Evolutionary conservation across 2,888 invertebrate genomes (phyloP).

Genomic region (Hirtodrosophila cameraria): DNA sequence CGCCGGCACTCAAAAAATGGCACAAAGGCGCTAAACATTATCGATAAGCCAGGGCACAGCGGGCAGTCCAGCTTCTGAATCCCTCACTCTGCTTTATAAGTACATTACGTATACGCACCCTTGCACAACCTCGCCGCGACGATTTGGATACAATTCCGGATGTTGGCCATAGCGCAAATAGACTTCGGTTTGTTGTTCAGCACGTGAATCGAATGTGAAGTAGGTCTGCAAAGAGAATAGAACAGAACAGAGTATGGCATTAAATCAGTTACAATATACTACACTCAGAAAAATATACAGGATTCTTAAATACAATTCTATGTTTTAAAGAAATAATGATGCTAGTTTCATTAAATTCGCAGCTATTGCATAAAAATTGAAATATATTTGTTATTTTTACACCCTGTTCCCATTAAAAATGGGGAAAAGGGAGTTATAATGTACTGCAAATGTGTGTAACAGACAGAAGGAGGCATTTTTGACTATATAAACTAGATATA

Average conservation of each 20-base stretch:
- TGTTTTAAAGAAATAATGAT: background rate
- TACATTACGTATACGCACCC: constrained; percentile 86
- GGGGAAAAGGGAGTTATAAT: no score
- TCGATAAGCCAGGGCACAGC: constrained; percentile 55
- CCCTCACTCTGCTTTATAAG: background rate
- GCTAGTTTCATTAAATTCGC: background rate
- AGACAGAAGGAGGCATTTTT: no score
- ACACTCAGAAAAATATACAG: background rate
- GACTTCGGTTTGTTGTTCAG: constrained; percentile 95
- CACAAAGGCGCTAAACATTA: constrained; percentile 58
- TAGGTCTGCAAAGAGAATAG: constrained; percentile 86
- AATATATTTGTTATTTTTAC: no score
- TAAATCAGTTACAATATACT: constrained; percentile 18
- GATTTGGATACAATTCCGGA: constrained; percentile 95
- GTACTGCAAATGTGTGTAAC: no score
- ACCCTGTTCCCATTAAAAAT: no score
- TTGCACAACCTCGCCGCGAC: constrained; percentile 93
- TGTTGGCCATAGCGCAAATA: constrained; percentile 96
- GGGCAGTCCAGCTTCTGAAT: constrained; percentile 19
- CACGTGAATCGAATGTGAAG: constrained; percentile 92
- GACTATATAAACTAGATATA: no score
- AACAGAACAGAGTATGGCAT: constrained; percentile 3
- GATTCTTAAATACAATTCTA: no score
- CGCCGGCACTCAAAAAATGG: constrained; percentile 35
- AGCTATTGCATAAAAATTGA: background rate